phyloP scores from a whole-genome alignment of 2,113 vertebrate genomes.

The Gymnocephalus cernua region DNA sequence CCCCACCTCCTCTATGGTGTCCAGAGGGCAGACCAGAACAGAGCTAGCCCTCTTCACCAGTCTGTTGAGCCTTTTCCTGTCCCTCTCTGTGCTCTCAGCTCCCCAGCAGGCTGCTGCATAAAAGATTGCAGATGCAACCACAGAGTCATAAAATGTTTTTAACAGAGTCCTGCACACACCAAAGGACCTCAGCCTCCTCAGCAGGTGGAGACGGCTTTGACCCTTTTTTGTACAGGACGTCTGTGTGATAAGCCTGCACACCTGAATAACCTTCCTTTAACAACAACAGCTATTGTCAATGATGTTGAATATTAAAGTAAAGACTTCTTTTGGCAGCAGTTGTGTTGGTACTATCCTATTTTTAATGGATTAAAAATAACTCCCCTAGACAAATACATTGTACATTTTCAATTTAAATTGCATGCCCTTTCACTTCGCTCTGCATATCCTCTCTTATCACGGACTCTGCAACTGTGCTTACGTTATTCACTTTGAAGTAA shows the following conservation, averaged over 20 bases:
- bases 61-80: too few relatives aligned
- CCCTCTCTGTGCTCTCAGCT: too few relatives aligned
- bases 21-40: too few relatives aligned
- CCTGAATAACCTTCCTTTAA: neutral
- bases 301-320: neutral
- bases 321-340: neutral
- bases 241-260: neutral
- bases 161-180: too few relatives aligned
- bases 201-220: too few relatives aligned
- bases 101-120: too few relatives aligned
- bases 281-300: neutral
- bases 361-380: slow-evolving; percentile 26
- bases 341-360: neutral
- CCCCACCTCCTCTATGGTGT: too few relatives aligned
- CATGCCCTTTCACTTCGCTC: slow-evolving; percentile 11
- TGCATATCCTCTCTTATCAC: slow-evolving; percentile 25
- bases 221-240: too few relatives aligned
- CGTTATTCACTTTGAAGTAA: slow-evolving; percentile 24
- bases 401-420: slow-evolving; percentile 36
- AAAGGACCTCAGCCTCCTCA: too few relatives aligned
- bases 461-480: neutral
- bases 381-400: slow-evolving; percentile 15
- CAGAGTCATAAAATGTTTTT: too few relatives aligned
- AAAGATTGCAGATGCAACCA: too few relatives aligned
- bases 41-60: too few relatives aligned